These are phyloP conservation scores for Bombyx mori DNA, from an alignment of 1,140 invertebrate genomes.

Conservation along the genomic window ASM3026992v2 NC_085128.1:17623001-17623500, in stretches of 20 bases:
- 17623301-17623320: slow-evolving; percentile 27
- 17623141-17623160: background rate
- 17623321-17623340: background rate
- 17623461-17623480: slow-evolving; percentile 67
- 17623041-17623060: slow-evolving; percentile 4
- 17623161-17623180: slow-evolving; percentile 10
- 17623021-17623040: no score
- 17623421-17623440: slow-evolving; percentile 61
- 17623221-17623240: slow-evolving; percentile 42
- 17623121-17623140: background rate
- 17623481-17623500: slow-evolving; percentile 68
- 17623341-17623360: no score
- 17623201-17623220: slow-evolving; percentile 34
- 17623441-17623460: slow-evolving; percentile 72
- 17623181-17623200: slow-evolving; percentile 17
- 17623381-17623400: slow-evolving; percentile 53
- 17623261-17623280: slow-evolving; percentile 51
- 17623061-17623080: slow-evolving; percentile 19
- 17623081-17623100: background rate
- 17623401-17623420: slow-evolving; percentile 60
- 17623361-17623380: slow-evolving; percentile 33
- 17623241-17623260: slow-evolving; percentile 60
- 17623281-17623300: slow-evolving; percentile 37
- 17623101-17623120: background rate
- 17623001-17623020: no score